Evolutionary conservation across 2,888 invertebrate genomes (phyloP).

Genomic region (Cylloceria caligata): DNA sequence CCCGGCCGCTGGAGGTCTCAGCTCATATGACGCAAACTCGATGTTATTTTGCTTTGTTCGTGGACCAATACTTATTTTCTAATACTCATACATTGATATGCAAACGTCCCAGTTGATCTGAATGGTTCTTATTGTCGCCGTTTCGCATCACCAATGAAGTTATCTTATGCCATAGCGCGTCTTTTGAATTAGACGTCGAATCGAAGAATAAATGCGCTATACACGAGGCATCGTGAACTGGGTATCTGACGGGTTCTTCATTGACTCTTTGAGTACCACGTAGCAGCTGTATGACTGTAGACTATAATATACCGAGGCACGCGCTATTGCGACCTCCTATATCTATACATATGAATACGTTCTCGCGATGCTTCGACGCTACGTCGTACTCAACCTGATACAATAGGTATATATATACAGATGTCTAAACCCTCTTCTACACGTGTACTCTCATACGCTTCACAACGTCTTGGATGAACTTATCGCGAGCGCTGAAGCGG

Average conservation of each 20-base stretch:
- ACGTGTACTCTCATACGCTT: constrained; percentile 26
- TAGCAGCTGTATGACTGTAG: constrained; percentile 19
- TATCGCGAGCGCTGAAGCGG: constrained; percentile 24
- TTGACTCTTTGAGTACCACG: constrained; percentile 37
- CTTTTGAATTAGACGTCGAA: too few species aligned
- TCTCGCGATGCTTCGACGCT: constrained; percentile 30
- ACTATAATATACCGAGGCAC: constrained; percentile 38
- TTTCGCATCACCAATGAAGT: not conserved
- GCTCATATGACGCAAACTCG: constrained; percentile 51
- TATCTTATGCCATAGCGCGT: not conserved
- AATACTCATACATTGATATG: not conserved
- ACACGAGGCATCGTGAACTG: not conserved
- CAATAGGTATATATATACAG: constrained; percentile 24
- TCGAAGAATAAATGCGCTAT: not conserved
- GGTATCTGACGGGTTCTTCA: constrained; percentile 11
- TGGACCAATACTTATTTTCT: not conserved
- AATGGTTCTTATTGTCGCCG: not conserved
- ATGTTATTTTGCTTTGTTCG: constrained; percentile 23
- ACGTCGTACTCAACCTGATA: constrained; percentile 12
- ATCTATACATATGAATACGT: constrained; percentile 34
- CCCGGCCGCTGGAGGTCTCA: constrained; percentile 6
- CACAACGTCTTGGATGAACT: constrained; percentile 18
- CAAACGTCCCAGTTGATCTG: not conserved
- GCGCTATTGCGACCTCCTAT: constrained; percentile 12
- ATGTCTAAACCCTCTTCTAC: constrained; percentile 25